Evolutionary conservation across 2,888 invertebrate species (phyloP).

Genomic region (Orthosia incerta): DNA sequence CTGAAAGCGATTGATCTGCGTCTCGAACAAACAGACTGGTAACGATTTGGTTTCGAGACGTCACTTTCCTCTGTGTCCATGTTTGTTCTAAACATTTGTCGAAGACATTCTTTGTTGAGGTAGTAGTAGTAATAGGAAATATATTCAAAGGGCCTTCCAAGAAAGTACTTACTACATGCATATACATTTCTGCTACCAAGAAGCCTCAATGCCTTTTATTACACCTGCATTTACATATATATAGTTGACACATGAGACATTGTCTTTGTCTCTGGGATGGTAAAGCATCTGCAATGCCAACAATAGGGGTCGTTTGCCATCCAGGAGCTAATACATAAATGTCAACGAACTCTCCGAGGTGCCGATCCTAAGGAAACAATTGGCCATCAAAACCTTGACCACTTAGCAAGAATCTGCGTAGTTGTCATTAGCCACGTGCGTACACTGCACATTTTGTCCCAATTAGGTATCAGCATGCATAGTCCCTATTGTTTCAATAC

Average conservation of each 20-base stretch:
- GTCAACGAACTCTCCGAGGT: not conserved
- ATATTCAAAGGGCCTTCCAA: not conserved
- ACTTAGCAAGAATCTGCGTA: not conserved
- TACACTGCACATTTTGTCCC: not conserved
- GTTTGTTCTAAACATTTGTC: not conserved
- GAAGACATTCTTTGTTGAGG: not conserved
- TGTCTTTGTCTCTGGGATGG: too few species aligned
- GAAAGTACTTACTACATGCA: too few species aligned
- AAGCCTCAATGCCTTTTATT: too few species aligned
- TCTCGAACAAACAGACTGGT: not conserved
- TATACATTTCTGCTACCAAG: too few species aligned
- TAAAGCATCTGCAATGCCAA: too few species aligned
- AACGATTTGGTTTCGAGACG: not conserved
- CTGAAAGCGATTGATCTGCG: constrained; percentile 3
- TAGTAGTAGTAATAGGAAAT: too few species aligned
- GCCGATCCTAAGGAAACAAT: not conserved
- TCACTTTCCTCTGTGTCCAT: not conserved
- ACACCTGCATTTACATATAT: too few species aligned
- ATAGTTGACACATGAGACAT: too few species aligned
- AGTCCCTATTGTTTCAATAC: constrained; percentile 4
- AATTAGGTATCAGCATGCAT: constrained; percentile 22
- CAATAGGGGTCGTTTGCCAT: too few species aligned
- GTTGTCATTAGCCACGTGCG: not conserved
- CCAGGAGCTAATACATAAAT: too few species aligned
- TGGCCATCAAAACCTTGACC: constrained; percentile 9